phyloP scores from a whole-genome alignment of 1,140 invertebrate species.

The Aphis gossypii region DNA sequence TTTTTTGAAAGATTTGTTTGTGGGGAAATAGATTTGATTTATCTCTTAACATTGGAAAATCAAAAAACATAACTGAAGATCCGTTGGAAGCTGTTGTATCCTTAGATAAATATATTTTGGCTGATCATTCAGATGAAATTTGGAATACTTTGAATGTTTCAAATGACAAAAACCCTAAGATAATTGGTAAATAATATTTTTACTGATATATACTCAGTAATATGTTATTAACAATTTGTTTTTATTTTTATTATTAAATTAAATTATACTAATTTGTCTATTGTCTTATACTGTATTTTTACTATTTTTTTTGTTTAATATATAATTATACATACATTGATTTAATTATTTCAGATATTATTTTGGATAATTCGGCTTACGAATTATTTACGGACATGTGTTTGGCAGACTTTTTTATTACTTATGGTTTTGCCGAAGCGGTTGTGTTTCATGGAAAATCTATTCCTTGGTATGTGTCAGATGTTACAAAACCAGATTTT shows the following conservation, averaged over 20 bases:
- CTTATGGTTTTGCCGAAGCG: conserved; percentile 72
- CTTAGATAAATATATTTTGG: conserved; percentile 50
- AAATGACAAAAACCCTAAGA: not conserved
- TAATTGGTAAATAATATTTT: conserved; percentile 24
- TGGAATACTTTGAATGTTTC: conserved; percentile 29
- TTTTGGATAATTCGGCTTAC: conserved; percentile 94
- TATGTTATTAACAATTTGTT: not conserved
- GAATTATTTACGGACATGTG: conserved; percentile 92
- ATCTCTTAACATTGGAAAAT: conserved; percentile 49
- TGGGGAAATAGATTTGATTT: conserved; percentile 59
- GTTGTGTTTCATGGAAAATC: conserved; percentile 87
- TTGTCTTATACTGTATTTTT: not conserved
- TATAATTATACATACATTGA: not conserved
- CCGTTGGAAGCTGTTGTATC: conserved; percentile 29
- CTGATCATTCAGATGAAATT: conserved; percentile 50
- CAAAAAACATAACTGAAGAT: conserved; percentile 45
- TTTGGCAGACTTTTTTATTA: conserved; percentile 80
- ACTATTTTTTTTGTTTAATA: not conserved
- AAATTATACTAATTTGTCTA: not conserved
- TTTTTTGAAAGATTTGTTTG: conserved; percentile 34
- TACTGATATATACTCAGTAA: not conserved
- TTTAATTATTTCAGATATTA: conserved; percentile 71
- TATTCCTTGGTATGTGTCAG: conserved; percentile 97
- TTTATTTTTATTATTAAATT: not conserved
- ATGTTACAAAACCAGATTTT: conserved; percentile 82